Conservation (phyloP, 2,113 vertebrate genomes). For the Notechis scutatus region DNA sequence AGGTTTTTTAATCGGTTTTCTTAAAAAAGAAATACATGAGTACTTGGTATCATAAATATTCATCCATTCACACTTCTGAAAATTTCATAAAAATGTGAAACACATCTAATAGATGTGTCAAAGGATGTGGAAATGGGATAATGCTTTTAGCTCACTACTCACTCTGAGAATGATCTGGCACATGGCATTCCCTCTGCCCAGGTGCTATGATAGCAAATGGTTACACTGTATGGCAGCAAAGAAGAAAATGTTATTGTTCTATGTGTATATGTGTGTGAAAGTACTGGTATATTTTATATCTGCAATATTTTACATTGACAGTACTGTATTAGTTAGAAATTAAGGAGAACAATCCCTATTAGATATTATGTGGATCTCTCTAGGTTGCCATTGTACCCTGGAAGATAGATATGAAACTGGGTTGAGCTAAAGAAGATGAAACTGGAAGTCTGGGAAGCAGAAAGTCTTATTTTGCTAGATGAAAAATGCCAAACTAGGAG, state of each 20-base stretch:
- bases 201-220: not conserved
- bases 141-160: not conserved
- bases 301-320: not conserved
- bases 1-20: not conserved
- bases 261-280: not conserved
- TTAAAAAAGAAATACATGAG: not conserved
- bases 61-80: not conserved
- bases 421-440: not conserved
- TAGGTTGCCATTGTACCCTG: not conserved
- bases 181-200: not conserved
- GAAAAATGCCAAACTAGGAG: not conserved
- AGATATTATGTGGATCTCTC: not conserved
- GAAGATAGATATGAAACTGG: not conserved
- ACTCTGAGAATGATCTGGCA: not conserved
- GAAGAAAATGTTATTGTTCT: not conserved
- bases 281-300: not conserved
- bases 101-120: not conserved
- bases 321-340: not conserved
- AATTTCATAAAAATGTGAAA: not conserved
- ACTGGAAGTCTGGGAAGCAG: not conserved
- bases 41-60: not conserved
- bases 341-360: not conserved
- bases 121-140: not conserved
- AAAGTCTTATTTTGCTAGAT: not conserved
- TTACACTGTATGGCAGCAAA: not conserved